phyloP scores from a whole-genome alignment of 2,113 vertebrate genomes.

The Pampusana beccarii region DNA sequence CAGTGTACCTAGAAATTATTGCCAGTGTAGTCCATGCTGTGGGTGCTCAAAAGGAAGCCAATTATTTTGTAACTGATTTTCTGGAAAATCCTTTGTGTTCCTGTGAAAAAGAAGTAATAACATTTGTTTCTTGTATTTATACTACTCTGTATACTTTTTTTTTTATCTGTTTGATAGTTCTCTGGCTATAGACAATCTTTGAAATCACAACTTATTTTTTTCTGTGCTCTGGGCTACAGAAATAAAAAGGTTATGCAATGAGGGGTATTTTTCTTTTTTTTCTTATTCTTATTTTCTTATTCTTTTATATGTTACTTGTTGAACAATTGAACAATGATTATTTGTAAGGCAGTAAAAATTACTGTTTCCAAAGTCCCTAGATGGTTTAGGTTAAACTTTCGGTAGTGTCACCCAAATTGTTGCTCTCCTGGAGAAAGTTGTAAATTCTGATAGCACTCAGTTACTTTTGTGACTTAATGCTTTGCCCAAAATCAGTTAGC shows the following conservation, averaged over 20 bases:
- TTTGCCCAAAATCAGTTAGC: not conserved
- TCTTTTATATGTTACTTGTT: not conserved
- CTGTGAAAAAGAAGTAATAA: not conserved
- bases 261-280: too few species aligned
- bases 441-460: not conserved
- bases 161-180: not conserved
- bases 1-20: not conserved
- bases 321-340: not conserved
- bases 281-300: not conserved
- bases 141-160: not conserved
- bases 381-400: not conserved
- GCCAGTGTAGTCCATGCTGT: not conserved
- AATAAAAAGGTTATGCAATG: not conserved
- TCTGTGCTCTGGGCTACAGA: not conserved
- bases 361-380: not conserved
- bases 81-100: not conserved
- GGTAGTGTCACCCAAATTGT: not conserved
- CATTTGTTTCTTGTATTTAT: not conserved
- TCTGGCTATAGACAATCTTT: not conserved
- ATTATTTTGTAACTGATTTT: not conserved
- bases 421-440: not conserved
- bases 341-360: not conserved
- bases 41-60: not conserved
- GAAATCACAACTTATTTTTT: not conserved
- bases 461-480: not conserved